A percentile compares a stretch with the other conserved stretches of the same genome.
Conservation (phyloP, 2,888 invertebrate genomes). For the Orthosia incerta region DNA sequence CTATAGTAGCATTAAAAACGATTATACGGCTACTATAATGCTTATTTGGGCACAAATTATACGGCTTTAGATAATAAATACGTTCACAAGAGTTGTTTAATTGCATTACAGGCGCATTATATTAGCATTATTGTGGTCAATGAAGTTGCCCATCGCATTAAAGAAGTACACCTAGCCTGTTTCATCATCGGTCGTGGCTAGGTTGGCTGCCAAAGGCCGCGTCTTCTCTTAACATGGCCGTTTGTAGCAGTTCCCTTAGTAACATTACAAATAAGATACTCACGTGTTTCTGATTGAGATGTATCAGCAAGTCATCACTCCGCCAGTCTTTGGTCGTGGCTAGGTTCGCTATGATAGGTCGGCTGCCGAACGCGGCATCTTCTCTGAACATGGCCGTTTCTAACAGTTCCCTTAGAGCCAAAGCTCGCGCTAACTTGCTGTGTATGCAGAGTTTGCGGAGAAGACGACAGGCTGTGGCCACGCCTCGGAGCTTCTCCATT, state of each 20-base stretch:
- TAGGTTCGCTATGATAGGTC: conserved; percentile 81
- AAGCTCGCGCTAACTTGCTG: conserved; percentile 93
- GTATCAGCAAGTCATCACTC: conserved; percentile 84
- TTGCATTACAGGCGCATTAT: no score
- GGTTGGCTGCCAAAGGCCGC: conserved; percentile 92
- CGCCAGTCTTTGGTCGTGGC: conserved; percentile 85
- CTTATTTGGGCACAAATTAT: no score
- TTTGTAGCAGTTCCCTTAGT: conserved; percentile 93
- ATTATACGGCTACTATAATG: no score
- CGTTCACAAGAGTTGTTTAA: no score
- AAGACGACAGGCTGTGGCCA: conserved; percentile 92
- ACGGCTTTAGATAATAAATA: no score
- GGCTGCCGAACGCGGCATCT: conserved; percentile 93
- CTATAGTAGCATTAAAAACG: no score
- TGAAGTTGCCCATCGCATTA: no score
- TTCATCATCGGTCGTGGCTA: no score
- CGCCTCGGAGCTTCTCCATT: conserved; percentile 92
- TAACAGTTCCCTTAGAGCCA: conserved; percentile 93
- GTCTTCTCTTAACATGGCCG: conserved; percentile 93
- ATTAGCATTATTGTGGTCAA: no score
- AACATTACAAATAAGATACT: conserved; percentile 60
- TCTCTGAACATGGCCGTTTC: conserved; percentile 94
- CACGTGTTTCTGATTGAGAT: conserved; percentile 95
- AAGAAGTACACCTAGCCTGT: no score
- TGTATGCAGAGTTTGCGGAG: conserved; percentile 92